Conservation (phyloP, 2,113 vertebrate species). For the Parotia lawesii region DNA sequence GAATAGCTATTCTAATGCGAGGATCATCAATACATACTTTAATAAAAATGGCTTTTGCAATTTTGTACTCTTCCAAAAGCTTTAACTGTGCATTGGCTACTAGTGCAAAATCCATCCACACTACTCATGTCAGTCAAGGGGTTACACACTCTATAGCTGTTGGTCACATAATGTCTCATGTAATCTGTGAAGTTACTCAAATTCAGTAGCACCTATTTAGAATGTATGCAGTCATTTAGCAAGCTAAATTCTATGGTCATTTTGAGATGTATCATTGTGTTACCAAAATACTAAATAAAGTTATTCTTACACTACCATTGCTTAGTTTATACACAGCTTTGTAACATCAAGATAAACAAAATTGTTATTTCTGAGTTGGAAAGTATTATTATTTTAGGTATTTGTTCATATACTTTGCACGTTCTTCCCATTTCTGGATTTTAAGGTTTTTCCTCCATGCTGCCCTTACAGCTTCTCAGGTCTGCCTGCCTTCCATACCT, state of each 20-base stretch:
- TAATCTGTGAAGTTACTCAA: background rate
- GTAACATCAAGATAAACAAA: background rate
- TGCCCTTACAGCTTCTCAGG: background rate
- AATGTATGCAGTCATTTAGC: background rate
- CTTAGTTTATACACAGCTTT: background rate
- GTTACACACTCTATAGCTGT: background rate
- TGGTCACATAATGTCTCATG: background rate
- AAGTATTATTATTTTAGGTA: background rate
- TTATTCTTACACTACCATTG: background rate
- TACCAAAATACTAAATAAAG: conserved; percentile 68
- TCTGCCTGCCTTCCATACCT: background rate
- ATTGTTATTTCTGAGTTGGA: background rate
- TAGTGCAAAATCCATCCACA: background rate
- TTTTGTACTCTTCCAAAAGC: conserved; percentile 52
- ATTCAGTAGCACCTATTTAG: conserved; percentile 9
- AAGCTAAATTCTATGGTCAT: background rate
- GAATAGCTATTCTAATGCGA: conserved; percentile 18
- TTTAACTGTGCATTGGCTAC: conserved; percentile 61
- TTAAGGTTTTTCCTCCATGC: background rate
- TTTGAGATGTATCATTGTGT: background rate
- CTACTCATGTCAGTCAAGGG: background rate
- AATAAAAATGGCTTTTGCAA: conserved; percentile 1
- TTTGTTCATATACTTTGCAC: background rate
- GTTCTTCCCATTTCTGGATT: background rate
- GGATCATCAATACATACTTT: background rate